These are phyloP conservation scores for Hirtodrosophila alboralis DNA, from an alignment of 2,888 invertebrate species.

Conservation along the genomic window DNA sequence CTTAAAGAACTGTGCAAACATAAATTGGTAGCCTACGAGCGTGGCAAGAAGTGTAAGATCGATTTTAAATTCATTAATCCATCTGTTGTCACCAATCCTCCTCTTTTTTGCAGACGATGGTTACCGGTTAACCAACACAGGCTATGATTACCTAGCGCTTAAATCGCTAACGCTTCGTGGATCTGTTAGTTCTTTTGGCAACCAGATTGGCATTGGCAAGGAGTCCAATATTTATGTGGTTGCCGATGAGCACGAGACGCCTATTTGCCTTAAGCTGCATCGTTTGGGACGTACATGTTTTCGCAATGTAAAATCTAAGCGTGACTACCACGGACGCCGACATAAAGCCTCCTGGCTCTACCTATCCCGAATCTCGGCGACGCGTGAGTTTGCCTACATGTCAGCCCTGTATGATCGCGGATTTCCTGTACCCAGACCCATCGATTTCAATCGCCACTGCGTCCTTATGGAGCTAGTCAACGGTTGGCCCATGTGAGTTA, in stretches of 20 bases:
- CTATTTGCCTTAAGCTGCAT: conserved; percentile 95
- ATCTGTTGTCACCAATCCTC: not conserved
- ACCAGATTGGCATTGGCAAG: conserved; percentile 99
- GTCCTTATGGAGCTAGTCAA: conserved; percentile 97
- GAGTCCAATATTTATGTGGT: conserved; percentile 98
- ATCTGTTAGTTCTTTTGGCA: conserved; percentile 94
- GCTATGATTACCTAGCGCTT: conserved; percentile 98
- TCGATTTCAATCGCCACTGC: conserved; percentile 97
- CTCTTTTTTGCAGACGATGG: conserved; percentile 91
- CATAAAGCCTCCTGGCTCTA: conserved; percentile 97
- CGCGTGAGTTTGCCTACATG: conserved; percentile 99
- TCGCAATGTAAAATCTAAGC: conserved; percentile 96
- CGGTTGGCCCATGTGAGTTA: conserved; percentile 91
- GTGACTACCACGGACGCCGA: conserved; percentile 97
- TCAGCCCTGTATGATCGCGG: conserved; percentile 94
- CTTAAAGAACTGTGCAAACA: conserved; percentile 95
- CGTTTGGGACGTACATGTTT: conserved; percentile 97
- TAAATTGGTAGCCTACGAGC: conserved; percentile 95
- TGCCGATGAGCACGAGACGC: conserved; percentile 90
- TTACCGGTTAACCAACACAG: conserved; percentile 96
- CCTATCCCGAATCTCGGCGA: conserved; percentile 97
- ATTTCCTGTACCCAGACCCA: conserved; percentile 97
- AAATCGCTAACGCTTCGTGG: conserved; percentile 93
- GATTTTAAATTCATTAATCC: not conserved
- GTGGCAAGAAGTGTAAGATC: conserved; percentile 94